Evolutionary conservation across 2,797 vertebrate species (phyloP).

Genomic region (Saxicola maurus): DNA sequence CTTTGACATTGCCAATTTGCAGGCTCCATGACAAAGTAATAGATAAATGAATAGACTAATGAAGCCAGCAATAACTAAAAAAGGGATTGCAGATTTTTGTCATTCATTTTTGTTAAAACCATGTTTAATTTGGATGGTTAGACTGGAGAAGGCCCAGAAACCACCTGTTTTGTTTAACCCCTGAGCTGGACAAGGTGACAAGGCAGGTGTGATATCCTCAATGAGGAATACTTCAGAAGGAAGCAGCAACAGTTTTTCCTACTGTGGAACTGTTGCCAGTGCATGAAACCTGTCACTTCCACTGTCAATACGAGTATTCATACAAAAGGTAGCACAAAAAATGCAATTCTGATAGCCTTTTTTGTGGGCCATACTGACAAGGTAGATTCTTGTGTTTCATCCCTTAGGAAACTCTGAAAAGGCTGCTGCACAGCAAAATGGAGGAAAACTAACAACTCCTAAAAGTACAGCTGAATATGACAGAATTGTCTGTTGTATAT

Average conservation of each 20-base stretch:
- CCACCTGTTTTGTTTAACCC: not conserved
- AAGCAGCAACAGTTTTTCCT: not conserved
- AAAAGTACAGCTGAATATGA: not conserved
- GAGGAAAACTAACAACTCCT: not conserved
- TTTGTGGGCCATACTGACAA: not conserved
- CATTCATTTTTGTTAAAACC: not conserved
- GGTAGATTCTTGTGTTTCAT: not conserved
- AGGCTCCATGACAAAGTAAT: conserved; percentile 63
- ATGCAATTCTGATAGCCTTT: not conserved
- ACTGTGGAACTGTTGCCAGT: not conserved
- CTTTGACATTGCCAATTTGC: conserved; percentile 67
- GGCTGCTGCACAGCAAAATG: not conserved
- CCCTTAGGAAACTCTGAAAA: not conserved
- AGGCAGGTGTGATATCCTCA: not conserved
- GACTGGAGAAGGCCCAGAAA: not conserved
- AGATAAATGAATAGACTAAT: conserved; percentile 59
- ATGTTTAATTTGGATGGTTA: not conserved
- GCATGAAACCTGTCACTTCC: not conserved
- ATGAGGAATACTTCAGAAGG: not conserved
- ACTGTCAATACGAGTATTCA: not conserved
- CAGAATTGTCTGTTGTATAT: not conserved
- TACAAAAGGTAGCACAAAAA: not conserved
- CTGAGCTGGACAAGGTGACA: not conserved
- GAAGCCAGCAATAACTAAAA: conserved; percentile 8
- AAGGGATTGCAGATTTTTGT: not conserved